Evolutionary conservation across 37 sponge, comb jelly and placozoan genomes (phyloP).

Genomic region (Mnemiopsis leidyi): DNA sequence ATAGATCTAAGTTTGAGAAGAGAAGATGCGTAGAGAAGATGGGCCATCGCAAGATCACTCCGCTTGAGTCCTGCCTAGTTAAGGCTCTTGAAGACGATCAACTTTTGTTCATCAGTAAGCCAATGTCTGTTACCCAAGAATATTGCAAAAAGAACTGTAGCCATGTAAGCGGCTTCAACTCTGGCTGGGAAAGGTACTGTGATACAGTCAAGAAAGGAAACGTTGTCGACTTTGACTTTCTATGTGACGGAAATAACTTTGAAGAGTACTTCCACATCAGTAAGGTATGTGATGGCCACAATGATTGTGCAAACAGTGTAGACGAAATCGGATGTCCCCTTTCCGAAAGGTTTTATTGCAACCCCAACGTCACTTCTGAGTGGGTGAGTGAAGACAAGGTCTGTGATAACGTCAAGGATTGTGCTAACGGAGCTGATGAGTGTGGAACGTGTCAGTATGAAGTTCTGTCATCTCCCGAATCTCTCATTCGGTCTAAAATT

Average conservation of each 20-base stretch:
- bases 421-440: conserved; percentile 6
- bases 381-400: neutral
- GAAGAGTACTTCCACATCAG: neutral
- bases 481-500: neutral
- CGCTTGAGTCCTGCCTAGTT: neutral
- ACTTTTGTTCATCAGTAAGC: neutral
- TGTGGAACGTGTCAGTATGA: neutral
- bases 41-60: neutral
- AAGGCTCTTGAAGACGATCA: neutral
- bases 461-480: neutral
- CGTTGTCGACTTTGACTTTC: neutral
- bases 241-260: neutral
- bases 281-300: neutral
- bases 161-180: neutral
- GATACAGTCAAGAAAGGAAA: neutral
- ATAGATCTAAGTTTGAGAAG: neutral
- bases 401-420: conserved; percentile 3
- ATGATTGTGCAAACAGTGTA: neutral
- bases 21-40: neutral
- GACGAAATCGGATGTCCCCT: conserved; percentile 24
- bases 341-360: conserved; percentile 19
- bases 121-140: neutral
- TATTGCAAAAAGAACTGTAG: neutral
- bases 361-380: neutral
- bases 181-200: neutral